A percentile compares a stretch with the other conserved stretches of the same genome.
These are phyloP conservation scores for Streptopelia turtur DNA, from an alignment of 2,797 vertebrate species.

Conservation along the genomic window DNA sequence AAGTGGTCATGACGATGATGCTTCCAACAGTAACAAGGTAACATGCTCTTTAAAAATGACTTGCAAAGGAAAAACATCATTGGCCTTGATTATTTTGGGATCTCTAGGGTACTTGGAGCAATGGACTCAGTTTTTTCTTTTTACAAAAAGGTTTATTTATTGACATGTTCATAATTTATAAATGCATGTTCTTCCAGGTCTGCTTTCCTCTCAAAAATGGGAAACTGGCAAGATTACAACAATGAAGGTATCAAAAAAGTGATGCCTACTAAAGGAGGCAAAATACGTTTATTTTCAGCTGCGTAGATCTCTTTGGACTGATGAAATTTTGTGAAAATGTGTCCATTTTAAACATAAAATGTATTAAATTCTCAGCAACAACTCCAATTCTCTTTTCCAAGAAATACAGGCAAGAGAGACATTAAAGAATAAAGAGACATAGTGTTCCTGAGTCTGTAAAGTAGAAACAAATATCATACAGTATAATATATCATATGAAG, in stretches of 20 bases:
- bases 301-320: neutral
- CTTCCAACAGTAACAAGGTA: neutral
- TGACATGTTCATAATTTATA: neutral
- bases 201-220: neutral
- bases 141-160: neutral
- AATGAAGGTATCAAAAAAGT: neutral
- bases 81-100: neutral
- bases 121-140: neutral
- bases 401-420: conserved; percentile 16
- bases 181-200: neutral
- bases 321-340: conserved; percentile 16
- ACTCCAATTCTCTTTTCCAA: conserved; percentile 38
- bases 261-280: neutral
- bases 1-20: neutral
- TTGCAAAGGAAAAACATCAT: neutral
- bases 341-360: conserved; percentile 18
- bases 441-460: conserved; percentile 27
- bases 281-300: neutral
- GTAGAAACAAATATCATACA: conserved; percentile 40
- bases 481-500: neutral
- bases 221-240: neutral
- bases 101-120: neutral
- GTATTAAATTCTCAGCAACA: conserved; percentile 11
- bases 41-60: neutral
- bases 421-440: conserved; percentile 30